Conservation (phyloP, 2,113 vertebrate genomes). For the human region DNA sequence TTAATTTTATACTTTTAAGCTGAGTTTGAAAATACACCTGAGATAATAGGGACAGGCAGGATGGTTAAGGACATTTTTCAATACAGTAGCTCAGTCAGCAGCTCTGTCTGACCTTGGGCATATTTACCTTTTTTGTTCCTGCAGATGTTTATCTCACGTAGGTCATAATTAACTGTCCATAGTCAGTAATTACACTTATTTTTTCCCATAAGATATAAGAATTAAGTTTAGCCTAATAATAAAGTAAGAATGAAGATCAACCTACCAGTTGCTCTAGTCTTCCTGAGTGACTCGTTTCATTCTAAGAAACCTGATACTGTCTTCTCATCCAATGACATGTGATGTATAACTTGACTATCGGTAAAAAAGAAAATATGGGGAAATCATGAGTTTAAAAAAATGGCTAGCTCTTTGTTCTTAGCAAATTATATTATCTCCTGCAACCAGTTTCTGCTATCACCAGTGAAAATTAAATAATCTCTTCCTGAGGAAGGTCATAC, state of each 20-base stretch:
- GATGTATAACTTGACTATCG: background rate
- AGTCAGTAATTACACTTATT: background rate
- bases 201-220: background rate
- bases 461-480: background rate
- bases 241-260: background rate
- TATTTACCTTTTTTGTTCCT: background rate
- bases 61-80: background rate
- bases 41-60: background rate
- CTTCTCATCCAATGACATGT: background rate
- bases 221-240: background rate
- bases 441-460: background rate
- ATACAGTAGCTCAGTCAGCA: background rate
- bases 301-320: background rate
- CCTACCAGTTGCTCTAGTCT: background rate
- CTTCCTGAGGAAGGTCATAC: background rate
- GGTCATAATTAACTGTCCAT: background rate
- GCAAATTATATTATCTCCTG: background rate
- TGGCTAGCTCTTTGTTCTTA: background rate
- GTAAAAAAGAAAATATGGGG: background rate
- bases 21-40: background rate
- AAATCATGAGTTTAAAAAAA: background rate
- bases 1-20: constrained; percentile 7
- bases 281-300: background rate
- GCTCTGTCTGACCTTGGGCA: background rate
- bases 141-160: background rate